phyloP scores from a whole-genome alignment of 2,797 vertebrate genomes.

The Odontamblyopus lacepedii region DNA sequence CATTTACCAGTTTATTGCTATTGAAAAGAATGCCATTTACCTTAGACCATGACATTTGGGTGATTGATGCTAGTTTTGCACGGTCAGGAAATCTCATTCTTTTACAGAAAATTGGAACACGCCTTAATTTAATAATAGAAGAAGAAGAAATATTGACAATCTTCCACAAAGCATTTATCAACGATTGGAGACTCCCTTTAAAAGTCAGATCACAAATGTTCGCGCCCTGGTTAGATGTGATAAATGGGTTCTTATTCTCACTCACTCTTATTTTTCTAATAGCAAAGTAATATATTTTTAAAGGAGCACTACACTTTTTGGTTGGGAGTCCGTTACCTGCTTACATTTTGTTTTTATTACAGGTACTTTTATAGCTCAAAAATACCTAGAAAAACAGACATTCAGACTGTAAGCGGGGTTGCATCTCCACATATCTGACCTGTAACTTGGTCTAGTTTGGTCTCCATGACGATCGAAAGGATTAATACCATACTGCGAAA shows the following conservation, averaged over 20 bases:
- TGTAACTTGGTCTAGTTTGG: no score
- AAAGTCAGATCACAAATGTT: neutral
- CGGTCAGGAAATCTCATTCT: constrained; percentile 39
- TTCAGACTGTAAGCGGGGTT: no score
- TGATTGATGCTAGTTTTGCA: constrained; percentile 63
- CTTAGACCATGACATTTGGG: constrained; percentile 69
- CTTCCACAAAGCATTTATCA: constrained; percentile 14
- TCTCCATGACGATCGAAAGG: no score
- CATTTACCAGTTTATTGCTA: constrained; percentile 56
- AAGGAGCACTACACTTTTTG: no score
- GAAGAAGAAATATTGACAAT: constrained; percentile 19
- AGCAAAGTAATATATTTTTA: no score
- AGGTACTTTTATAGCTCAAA: no score
- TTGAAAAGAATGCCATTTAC: constrained; percentile 60
- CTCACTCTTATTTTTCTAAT: neutral
- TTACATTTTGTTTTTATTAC: no score
- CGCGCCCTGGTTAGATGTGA: neutral
- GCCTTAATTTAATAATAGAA: constrained; percentile 34
- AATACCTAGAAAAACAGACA: no score
- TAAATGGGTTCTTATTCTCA: neutral
- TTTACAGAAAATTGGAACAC: constrained; percentile 40
- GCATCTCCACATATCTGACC: no score
- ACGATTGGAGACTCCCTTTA: constrained; percentile 4
- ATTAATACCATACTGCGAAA: no score
- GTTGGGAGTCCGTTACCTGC: no score